Evolutionary conservation across 2,797 vertebrate species (phyloP).

Genomic region (Remorina albescens): DNA sequence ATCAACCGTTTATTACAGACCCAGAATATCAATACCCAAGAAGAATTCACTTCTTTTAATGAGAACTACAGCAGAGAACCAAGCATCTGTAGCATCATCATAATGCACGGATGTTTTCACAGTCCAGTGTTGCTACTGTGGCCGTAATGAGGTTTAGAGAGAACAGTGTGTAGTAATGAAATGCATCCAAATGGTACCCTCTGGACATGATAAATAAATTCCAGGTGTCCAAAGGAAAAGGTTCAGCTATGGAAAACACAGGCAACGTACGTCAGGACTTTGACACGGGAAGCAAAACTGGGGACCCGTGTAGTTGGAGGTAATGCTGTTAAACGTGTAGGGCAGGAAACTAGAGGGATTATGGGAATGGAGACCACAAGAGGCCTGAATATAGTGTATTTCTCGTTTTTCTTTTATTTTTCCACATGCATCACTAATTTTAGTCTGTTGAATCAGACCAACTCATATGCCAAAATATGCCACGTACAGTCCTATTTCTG

Average conservation of each 20-base stretch:
- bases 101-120: background rate
- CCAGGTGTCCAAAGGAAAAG: constrained; percentile 70
- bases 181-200: constrained; percentile 56
- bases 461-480: background rate
- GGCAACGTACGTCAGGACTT: constrained; percentile 50
- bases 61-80: background rate
- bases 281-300: constrained; percentile 65
- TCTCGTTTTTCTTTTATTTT: background rate
- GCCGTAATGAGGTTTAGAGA: constrained; percentile 15
- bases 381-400: background rate
- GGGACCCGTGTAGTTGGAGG: constrained; percentile 39
- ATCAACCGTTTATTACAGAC: no score
- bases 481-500: background rate
- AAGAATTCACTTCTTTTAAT: constrained; percentile 1
- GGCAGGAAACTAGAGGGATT: constrained; percentile 51
- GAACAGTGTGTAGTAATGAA: constrained; percentile 31
- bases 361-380: constrained; percentile 21
- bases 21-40: background rate
- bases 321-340: constrained; percentile 9
- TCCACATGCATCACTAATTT: background rate
- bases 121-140: constrained; percentile 7
- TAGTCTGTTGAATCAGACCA: background rate
- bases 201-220: constrained; percentile 55
- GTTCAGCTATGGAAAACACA: constrained; percentile 53
- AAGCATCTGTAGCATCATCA: constrained; percentile 13